Evolutionary conservation across 2,113 vertebrate species (phyloP).

Genomic region (Mionectes macconnelli): DNA sequence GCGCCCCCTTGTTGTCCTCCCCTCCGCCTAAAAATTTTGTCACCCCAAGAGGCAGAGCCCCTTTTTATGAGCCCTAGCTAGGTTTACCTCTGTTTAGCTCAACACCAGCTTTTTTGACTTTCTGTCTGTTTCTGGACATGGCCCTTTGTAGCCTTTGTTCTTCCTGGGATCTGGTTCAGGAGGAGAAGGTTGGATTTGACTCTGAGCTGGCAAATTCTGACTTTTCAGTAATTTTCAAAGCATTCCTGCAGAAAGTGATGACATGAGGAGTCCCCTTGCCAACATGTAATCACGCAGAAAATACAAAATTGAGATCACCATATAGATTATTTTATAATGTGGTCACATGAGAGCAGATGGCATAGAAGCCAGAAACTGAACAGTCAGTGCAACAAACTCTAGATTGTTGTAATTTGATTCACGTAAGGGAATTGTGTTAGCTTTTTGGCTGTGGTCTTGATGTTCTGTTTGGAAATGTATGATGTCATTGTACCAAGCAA

Average conservation of each 20-base stretch:
- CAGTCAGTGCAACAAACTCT: constrained; percentile 43
- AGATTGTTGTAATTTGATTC: constrained; percentile 75
- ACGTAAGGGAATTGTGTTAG: constrained; percentile 66
- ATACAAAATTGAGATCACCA: constrained; percentile 70
- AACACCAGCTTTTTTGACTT: neutral
- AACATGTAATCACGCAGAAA: constrained; percentile 78
- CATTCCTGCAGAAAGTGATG: constrained; percentile 64
- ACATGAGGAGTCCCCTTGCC: constrained; percentile 62
- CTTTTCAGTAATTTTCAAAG: constrained; percentile 72
- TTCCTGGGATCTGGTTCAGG: neutral
- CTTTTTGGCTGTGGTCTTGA: constrained; percentile 50
- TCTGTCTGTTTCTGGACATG: neutral
- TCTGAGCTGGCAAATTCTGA: constrained; percentile 46
- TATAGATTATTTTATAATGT: constrained; percentile 76
- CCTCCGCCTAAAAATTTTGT: neutral
- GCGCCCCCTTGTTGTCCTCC: neutral
- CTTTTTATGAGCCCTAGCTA: neutral
- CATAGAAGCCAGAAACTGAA: constrained; percentile 50
- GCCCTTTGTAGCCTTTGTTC: neutral
- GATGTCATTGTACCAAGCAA: constrained; percentile 75
- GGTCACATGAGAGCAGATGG: constrained; percentile 49
- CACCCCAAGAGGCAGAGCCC: no score
- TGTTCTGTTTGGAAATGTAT: constrained; percentile 71
- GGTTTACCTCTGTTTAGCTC: neutral
- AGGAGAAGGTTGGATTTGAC: neutral